Base-by-base conservation (phyloP, 2,888 invertebrate genomes). In the Endotricha flammealis region DNA sequence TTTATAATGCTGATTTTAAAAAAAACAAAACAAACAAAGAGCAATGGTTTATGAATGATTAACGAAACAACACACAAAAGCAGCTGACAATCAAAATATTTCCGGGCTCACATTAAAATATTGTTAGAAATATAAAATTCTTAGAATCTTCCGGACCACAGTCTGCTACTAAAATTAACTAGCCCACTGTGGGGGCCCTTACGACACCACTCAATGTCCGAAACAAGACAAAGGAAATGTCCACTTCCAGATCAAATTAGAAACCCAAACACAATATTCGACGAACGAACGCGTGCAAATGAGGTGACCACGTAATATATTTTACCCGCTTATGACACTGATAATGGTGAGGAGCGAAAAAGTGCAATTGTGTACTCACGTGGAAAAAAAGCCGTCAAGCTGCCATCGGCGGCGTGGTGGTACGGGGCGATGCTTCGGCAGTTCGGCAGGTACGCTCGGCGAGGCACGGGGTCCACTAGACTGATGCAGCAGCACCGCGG, bases 401-500 rank as follows among this genome's bases (percentile, higher is more conserved):
- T 60, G 69, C 74, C 83, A 83, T 82, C 69, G 65, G 67, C 59
- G 62, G 60, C 55, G 51, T 51, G 48, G 52, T 44, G 48, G 49
- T 42, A 48, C 46, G 36, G 38, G 41, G 51, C 45, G 54, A 37
- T 20, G 38, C 44, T n/a, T n/a, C 48, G 48, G 50, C 48, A n/a
- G n/a, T n/a, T n/a, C 51, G 38, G 50, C 50, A 53, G 59, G 48
- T 46, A 29, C 37, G 10, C 11, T 13, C 25, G 7, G 12, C 32
- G 23, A 31, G 31, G 31, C 31, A 27, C 32, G 32, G 32, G 12
- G 27, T 27, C 12, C 34, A 36, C 25, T 23, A 14, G 22, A 14
- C 44, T 39, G 48, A 46, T 68, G 68, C 63, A 72, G 67, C 72
- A 70, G 62, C 70, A 66, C 75, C 77, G 71, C 72, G 73, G 68